Conservation (phyloP, 2,888 invertebrate genomes). For the Platycnemis pennipes region DNA sequence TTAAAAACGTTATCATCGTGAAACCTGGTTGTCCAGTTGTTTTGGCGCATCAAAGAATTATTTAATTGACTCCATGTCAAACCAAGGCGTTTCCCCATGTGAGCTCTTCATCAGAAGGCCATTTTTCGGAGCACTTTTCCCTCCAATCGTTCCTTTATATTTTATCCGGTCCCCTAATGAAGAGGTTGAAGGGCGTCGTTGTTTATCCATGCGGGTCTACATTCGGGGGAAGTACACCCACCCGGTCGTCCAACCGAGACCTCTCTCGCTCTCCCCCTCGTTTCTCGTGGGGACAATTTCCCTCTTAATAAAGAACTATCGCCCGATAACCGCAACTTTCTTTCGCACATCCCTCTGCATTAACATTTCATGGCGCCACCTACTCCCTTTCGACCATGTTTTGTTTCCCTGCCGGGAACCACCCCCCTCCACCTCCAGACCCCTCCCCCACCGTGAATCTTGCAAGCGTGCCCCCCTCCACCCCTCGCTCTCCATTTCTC, state of each 20-base stretch:
- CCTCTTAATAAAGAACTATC: slow-evolving; percentile 22
- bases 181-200: background rate
- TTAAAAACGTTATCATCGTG: background rate
- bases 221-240: background rate
- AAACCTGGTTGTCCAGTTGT: background rate
- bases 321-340: slow-evolving; percentile 31
- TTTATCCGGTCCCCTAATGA: background rate
- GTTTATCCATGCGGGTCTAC: slow-evolving; percentile 2
- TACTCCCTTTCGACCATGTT: background rate
- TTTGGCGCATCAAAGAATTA: background rate
- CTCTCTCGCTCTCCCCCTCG: background rate
- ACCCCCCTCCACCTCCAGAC: background rate
- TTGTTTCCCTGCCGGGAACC: background rate
- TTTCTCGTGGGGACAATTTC: background rate
- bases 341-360: slow-evolving; percentile 33
- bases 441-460: background rate
- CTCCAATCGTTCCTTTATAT: background rate
- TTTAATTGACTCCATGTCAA: background rate
- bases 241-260: background rate
- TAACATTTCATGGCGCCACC: background rate
- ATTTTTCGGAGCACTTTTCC: background rate
- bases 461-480: background rate
- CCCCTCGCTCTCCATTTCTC: background rate
- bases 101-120: background rate
- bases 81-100: background rate